phyloP scores from a whole-genome alignment of 2,113 vertebrate species.

The Laticauda laticaudata region DNA sequence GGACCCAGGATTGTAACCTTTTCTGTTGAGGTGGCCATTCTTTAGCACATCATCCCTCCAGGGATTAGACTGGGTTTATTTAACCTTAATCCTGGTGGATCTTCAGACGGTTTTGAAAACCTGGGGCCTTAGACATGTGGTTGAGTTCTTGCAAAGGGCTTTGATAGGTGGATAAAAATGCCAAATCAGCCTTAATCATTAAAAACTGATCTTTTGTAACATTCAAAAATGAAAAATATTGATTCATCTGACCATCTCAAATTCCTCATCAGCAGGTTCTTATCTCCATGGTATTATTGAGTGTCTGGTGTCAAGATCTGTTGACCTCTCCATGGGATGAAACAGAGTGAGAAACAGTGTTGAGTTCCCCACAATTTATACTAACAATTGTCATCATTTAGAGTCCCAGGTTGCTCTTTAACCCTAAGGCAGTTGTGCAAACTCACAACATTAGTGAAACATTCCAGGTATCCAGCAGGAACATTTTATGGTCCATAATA shows the following conservation, averaged over 20 bases:
- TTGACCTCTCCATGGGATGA: neutral
- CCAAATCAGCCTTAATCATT: neutral
- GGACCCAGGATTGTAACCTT: neutral
- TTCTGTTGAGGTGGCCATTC: neutral
- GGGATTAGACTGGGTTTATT: neutral
- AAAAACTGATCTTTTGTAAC: neutral
- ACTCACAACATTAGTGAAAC: neutral
- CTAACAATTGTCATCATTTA: neutral
- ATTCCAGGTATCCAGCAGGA: neutral
- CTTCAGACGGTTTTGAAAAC: neutral
- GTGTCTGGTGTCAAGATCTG: neutral
- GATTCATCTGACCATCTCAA: neutral
- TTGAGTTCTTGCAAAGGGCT: neutral
- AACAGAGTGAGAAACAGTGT: neutral
- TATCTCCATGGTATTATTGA: neutral
- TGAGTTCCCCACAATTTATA: neutral
- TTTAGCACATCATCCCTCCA: neutral
- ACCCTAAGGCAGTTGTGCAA: neutral
- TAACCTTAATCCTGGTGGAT: neutral
- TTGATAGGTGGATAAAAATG: too few relatives aligned
- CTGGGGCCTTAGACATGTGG: neutral
- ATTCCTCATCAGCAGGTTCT: neutral
- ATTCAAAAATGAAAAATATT: neutral
- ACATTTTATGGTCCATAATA: neutral
- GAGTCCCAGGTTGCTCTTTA: neutral